Conservation (phyloP, 2,797 vertebrate species). For the Phalloptychus januarius region DNA sequence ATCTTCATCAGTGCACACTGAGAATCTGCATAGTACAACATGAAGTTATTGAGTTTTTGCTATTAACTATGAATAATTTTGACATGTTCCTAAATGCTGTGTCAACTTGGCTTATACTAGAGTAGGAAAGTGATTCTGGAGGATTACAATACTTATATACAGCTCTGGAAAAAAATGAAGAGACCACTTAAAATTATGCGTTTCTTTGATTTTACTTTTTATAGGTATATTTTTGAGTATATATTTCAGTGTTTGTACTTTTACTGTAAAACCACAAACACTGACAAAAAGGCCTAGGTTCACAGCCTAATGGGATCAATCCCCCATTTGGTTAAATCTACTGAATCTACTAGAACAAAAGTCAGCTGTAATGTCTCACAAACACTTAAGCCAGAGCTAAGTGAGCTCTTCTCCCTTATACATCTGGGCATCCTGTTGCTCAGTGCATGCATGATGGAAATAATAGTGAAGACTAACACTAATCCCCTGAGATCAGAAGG, state of each 20-base stretch:
- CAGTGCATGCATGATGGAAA: slow-evolving; percentile 37
- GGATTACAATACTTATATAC: too few relatives aligned
- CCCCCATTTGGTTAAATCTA: neutral
- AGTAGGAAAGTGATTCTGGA: neutral
- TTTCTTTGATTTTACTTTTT: too few relatives aligned
- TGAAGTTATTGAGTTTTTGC: neutral
- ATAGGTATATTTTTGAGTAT: neutral
- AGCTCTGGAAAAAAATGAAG: too few relatives aligned
- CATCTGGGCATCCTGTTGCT: slow-evolving; percentile 44
- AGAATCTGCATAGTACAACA: neutral
- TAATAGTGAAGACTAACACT: slow-evolving; percentile 32
- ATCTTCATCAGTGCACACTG: neutral
- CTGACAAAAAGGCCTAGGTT: neutral
- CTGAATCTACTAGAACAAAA: neutral
- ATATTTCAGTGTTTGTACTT: neutral
- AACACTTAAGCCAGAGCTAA: neutral
- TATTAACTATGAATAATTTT: too few relatives aligned
- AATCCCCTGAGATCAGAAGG: slow-evolving; percentile 64
- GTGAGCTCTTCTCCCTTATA: slow-evolving; percentile 26
- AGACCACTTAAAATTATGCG: too few relatives aligned
- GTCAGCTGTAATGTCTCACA: neutral
- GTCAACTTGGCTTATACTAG: neutral
- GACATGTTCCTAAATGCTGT: neutral
- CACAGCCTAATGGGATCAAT: neutral
- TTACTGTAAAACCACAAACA: neutral